Conservation (phyloP, 2,113 vertebrate species). For the Pogonocichla stellata region DNA sequence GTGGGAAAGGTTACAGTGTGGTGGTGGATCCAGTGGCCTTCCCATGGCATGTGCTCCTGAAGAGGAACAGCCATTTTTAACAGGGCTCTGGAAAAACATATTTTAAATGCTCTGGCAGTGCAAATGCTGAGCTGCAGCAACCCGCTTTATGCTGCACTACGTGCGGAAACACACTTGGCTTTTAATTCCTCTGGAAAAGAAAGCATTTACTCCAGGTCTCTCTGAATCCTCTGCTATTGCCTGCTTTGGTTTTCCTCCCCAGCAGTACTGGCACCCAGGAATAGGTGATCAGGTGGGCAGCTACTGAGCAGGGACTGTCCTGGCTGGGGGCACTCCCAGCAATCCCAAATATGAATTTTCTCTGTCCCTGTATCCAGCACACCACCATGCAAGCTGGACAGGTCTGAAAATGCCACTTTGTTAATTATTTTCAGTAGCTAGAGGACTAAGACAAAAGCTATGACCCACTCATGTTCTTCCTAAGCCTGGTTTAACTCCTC, state of each 20-base stretch:
- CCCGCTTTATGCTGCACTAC: not conserved
- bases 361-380: not conserved
- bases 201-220: not conserved
- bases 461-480: not conserved
- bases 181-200: not conserved
- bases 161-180: not conserved
- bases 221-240: not conserved
- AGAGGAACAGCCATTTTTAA: not conserved
- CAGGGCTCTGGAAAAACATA: not conserved
- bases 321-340: not conserved
- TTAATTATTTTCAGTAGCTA: not conserved
- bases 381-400: not conserved
- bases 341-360: not conserved
- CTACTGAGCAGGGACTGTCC: rapidly evolving
- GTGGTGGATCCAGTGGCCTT: not conserved
- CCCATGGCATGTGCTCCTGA: rapidly evolving
- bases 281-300: not conserved
- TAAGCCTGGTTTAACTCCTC: not conserved
- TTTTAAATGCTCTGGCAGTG: not conserved
- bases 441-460: not conserved
- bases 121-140: not conserved
- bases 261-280: rapidly evolving
- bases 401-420: not conserved
- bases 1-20: rapidly evolving
- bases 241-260: rapidly evolving